These are phyloP conservation scores for Achatina immaculata DNA, from an alignment of 1,140 invertebrate genomes.

Conservation along the genomic window DNA sequence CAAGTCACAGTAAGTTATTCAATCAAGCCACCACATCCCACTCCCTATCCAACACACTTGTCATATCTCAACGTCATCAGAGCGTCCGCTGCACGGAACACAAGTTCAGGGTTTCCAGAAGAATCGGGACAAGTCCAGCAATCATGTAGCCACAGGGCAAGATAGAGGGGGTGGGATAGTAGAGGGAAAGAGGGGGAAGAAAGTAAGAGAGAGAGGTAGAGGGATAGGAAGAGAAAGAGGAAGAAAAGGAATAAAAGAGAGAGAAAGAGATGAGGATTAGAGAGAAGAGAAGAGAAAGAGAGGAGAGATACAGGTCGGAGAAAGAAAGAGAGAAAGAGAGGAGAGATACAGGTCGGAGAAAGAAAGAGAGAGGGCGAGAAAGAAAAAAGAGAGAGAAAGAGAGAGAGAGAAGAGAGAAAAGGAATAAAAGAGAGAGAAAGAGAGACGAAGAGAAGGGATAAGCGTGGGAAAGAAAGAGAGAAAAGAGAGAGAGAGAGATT, in stretches of 20 bases:
- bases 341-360: background rate
- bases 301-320: too few species aligned
- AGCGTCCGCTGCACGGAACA: background rate
- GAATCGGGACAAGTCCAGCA: background rate
- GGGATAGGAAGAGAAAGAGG: background rate
- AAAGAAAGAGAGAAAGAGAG: background rate
- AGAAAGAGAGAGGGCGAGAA: background rate
- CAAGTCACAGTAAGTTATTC: background rate
- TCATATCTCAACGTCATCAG: background rate
- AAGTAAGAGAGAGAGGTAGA: background rate
- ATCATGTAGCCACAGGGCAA: background rate
- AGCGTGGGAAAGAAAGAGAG: background rate
- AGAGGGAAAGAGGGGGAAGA: background rate
- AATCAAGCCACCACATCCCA: background rate
- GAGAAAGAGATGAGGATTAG: background rate
- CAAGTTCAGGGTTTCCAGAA: background rate
- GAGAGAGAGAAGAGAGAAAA: background rate
- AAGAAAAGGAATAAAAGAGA: background rate
- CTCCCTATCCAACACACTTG: background rate
- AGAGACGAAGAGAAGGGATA: background rate
- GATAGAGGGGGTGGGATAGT: background rate
- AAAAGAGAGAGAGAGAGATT: background rate
- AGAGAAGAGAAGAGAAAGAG: background rate
- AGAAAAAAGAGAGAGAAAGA: background rate
- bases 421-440: background rate